Evolutionary conservation across 2,797 vertebrate species (phyloP).

Genomic region (Sylvia borin): DNA sequence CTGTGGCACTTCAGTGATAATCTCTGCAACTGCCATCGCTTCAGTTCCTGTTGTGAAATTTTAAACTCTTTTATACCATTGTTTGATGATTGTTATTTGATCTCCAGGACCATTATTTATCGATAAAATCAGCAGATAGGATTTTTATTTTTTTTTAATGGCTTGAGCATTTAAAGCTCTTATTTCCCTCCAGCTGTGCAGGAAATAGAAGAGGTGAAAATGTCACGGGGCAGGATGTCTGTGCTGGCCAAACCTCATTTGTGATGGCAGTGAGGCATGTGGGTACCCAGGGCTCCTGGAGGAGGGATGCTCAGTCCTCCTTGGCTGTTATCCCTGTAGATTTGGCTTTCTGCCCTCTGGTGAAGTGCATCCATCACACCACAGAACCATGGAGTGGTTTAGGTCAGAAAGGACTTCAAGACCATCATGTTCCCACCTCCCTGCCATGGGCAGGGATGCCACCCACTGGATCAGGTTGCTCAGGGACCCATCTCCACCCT

Average conservation of each 20-base stretch:
- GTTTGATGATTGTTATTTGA: neutral
- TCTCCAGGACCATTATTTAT: neutral
- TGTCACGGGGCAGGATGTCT: neutral
- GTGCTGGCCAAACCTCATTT: accelerated
- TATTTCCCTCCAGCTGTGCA: neutral
- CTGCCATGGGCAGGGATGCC: neutral
- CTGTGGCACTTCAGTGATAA: neutral
- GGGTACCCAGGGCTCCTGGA: no score
- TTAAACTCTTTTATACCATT: neutral
- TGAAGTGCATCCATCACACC: neutral
- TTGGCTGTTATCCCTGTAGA: neutral
- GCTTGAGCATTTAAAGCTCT: neutral
- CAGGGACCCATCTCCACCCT: neutral
- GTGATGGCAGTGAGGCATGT: accelerated
- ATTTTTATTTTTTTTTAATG: neutral
- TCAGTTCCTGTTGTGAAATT: neutral
- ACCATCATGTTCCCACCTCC: accelerated
- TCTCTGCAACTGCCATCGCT: neutral
- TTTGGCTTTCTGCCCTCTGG: neutral
- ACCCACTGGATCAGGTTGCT: neutral
- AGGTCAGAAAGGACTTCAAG: neutral
- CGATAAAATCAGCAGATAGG: neutral
- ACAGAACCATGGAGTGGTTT: neutral
- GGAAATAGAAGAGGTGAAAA: neutral
- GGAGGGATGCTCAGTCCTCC: neutral